These are phyloP conservation scores for Acrossocheilus fasciatus DNA, from an alignment of 2,797 vertebrate species.

Conservation along the genomic window DNA sequence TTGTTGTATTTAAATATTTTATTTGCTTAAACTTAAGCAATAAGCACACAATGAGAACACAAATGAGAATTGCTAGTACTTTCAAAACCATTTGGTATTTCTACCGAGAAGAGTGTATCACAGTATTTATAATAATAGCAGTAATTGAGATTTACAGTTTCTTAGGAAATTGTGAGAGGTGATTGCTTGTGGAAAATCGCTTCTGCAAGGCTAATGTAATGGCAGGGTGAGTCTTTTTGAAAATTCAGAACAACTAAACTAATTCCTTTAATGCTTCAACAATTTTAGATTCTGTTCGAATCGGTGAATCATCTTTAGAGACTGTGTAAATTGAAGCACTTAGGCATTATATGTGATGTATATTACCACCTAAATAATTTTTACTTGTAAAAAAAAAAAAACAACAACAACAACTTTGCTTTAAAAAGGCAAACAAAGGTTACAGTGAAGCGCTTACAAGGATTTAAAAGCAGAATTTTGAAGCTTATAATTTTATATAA, in stretches of 20 bases:
- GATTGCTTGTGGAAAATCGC: not conserved
- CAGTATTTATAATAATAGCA: not conserved
- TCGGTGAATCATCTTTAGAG: too few relatives aligned
- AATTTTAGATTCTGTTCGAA: too few relatives aligned
- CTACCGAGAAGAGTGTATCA: not conserved
- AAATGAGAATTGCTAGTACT: not conserved
- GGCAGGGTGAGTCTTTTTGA: not conserved
- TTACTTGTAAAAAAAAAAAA: too few relatives aligned
- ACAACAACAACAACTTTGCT: too few relatives aligned
- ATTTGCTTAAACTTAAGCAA: not conserved
- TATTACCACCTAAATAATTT: not conserved
- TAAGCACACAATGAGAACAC: constrained; percentile 4
- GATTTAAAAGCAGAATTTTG: not conserved
- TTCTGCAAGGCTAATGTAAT: not conserved
- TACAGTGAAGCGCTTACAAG: not conserved
- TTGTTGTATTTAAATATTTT: constrained; percentile 37
- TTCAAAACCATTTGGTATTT: not conserved
- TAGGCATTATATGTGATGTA: not conserved
- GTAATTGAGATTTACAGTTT: not conserved
- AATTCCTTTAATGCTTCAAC: too few relatives aligned
- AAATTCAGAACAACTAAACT: not conserved
- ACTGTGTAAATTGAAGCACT: too few relatives aligned
- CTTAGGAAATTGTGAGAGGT: not conserved
- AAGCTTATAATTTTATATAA: not conserved
- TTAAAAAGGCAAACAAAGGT: not conserved